Conservation (phyloP, 2,113 vertebrate species). For the Dicentrarchus labrax region DNA sequence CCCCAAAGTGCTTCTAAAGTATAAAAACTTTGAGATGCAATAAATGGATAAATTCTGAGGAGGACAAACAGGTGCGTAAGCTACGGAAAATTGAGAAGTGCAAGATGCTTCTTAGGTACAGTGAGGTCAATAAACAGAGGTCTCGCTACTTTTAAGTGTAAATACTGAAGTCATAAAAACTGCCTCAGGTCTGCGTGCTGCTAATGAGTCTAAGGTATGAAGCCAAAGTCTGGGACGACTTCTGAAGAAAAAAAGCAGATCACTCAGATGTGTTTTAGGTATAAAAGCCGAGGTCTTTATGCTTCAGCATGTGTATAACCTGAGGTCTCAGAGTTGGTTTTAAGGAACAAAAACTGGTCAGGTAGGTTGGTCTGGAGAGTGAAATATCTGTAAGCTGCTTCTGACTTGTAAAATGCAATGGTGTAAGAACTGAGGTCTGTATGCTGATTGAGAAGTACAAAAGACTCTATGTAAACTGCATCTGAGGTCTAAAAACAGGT, state of each 20-base stretch:
- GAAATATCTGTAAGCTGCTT: background rate
- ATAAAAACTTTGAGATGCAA: background rate
- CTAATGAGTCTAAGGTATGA: background rate
- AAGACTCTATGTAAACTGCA: background rate
- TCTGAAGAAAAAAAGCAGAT: slow-evolving; percentile 1
- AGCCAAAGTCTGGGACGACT: background rate
- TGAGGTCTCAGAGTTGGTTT: background rate
- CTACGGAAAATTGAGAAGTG: background rate
- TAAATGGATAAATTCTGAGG: background rate
- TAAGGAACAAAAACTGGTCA: background rate
- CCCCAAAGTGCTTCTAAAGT: slow-evolving; percentile 7
- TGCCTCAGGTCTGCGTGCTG: background rate
- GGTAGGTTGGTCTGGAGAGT: background rate
- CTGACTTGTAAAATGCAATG: background rate
- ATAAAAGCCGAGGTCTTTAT: background rate
- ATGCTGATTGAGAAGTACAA: background rate
- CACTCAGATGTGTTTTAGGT: background rate
- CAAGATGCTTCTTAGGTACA: background rate
- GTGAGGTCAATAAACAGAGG: slow-evolving; percentile 25
- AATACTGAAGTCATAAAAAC: background rate
- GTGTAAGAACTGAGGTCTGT: background rate
- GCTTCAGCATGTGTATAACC: background rate
- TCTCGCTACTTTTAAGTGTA: background rate
- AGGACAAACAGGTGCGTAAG: background rate
- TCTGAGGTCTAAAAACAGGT: background rate